Evolutionary conservation across 2,113 vertebrate species (phyloP).

Genomic region (Furnarius figulus): DNA sequence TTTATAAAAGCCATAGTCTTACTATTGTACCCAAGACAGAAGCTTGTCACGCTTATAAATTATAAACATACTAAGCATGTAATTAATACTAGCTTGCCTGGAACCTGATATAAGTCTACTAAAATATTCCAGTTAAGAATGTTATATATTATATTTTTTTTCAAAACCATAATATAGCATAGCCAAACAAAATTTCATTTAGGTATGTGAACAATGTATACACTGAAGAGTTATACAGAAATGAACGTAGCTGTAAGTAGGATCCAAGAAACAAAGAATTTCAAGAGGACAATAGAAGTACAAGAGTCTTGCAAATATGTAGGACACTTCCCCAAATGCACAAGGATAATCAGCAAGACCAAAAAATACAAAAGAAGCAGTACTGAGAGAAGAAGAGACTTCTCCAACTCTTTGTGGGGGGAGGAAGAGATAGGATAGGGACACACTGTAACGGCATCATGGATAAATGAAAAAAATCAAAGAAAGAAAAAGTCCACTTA

Average conservation of each 20-base stretch:
- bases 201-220: background rate
- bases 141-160: background rate
- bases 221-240: background rate
- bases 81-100: background rate
- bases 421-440: accelerated
- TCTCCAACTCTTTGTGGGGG: background rate
- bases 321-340: background rate
- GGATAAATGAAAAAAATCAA: background rate
- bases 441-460: background rate
- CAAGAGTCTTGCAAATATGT: background rate
- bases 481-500: background rate
- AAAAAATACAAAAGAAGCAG: background rate
- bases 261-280: background rate
- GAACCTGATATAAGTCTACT: background rate
- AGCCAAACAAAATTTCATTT: background rate
- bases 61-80: background rate
- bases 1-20: background rate
- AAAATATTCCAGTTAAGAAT: background rate
- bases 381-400: background rate
- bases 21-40: background rate
- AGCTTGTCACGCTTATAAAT: background rate
- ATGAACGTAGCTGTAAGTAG: background rate
- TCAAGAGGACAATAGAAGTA: background rate
- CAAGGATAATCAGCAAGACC: background rate
- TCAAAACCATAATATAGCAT: background rate